phyloP scores from a whole-genome alignment of 2,113 vertebrate genomes.

The Brevimyrus niger region DNA sequence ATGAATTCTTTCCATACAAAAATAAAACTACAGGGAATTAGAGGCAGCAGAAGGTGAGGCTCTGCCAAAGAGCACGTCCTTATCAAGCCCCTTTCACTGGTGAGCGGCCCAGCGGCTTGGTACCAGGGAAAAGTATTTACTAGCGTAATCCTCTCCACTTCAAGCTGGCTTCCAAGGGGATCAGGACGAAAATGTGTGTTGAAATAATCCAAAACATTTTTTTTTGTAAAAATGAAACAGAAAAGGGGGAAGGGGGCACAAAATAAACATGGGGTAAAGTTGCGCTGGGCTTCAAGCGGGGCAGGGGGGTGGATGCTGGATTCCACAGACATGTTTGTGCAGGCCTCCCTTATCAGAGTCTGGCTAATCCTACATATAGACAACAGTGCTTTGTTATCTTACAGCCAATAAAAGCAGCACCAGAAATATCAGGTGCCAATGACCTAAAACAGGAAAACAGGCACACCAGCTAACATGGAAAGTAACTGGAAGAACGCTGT shows the following conservation, averaged over 20 bases:
- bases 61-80: conserved; percentile 38
- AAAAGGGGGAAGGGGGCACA: conserved; percentile 12
- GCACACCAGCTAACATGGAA: background rate
- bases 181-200: conserved; percentile 43
- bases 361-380: background rate
- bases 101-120: conserved; percentile 49
- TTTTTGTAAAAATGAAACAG: conserved; percentile 40
- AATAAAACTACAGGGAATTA: conserved; percentile 19
- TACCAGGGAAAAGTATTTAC: conserved; percentile 47
- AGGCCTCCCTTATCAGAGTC: background rate
- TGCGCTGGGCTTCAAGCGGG: background rate
- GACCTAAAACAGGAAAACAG: background rate
- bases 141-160: conserved; percentile 49
- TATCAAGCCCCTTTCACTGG: conserved; percentile 42
- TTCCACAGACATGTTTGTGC: background rate
- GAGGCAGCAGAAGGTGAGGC: conserved; percentile 22
- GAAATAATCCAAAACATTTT: conserved; percentile 50
- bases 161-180: conserved; percentile 48
- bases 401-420: background rate
- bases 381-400: background rate
- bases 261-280: conserved; percentile 24
- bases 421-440: background rate
- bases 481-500: background rate
- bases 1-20: conserved; percentile 19
- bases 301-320: background rate